These are phyloP conservation scores for Hippocampus comes DNA, from an alignment of 2,113 vertebrate genomes.

Conservation along the genomic window DNA sequence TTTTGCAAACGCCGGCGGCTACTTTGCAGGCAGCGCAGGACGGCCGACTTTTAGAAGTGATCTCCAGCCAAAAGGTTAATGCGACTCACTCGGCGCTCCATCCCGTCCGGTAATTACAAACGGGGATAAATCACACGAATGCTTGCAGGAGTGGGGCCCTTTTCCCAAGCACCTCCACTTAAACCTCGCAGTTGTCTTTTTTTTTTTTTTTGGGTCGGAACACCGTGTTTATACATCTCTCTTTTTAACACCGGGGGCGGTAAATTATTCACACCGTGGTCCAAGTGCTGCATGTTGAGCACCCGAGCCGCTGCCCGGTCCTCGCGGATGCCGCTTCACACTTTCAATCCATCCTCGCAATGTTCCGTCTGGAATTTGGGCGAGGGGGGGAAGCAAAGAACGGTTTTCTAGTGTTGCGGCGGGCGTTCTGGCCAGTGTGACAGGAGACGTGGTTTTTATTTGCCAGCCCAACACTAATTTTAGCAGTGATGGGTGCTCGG, in stretches of 20 bases:
- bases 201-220: neutral
- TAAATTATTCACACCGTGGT: neutral
- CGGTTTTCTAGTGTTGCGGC: no score
- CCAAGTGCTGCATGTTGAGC: neutral
- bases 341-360: conserved; percentile 21
- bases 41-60: conserved; percentile 39
- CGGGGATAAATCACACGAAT: conserved; percentile 27
- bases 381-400: neutral
- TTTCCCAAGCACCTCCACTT: neutral
- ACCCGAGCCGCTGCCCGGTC: neutral
- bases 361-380: neutral
- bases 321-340: neutral
- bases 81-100: conserved; percentile 16
- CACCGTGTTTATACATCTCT: neutral
- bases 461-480: neutral
- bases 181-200: neutral
- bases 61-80: conserved; percentile 62
- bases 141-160: conserved; percentile 7
- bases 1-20: conserved; percentile 17
- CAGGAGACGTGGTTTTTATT: conserved; percentile 7
- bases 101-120: conserved; percentile 43
- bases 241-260: neutral
- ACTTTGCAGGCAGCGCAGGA: conserved; percentile 29
- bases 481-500: conserved; percentile 2
- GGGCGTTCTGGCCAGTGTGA: neutral